These are phyloP conservation scores for Mastomys coucha DNA, from an alignment of 2,113 vertebrate species.

Conservation along the genomic window DNA sequence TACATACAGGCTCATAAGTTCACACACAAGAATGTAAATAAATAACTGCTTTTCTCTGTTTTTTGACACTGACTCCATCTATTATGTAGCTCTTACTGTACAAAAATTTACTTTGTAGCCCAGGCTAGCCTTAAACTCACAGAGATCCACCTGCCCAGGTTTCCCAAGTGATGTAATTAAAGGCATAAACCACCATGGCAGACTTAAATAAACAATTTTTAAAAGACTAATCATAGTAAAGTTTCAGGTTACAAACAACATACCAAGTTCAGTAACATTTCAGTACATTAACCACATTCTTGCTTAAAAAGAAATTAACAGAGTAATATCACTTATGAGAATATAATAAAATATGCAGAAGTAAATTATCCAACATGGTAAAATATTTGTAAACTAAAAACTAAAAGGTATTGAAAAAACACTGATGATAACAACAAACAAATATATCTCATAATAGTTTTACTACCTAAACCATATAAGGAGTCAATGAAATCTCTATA, in stretches of 20 bases:
- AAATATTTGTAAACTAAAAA: not conserved
- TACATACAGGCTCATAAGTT: not conserved
- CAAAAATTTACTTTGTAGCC: not conserved
- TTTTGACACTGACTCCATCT: not conserved
- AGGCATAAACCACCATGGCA: not conserved
- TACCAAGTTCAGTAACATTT: not conserved
- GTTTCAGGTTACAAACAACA: not conserved
- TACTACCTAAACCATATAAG: not conserved
- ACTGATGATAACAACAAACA: not conserved
- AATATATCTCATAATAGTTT: not conserved
- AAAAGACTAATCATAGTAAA: not conserved
- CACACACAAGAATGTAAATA: not conserved
- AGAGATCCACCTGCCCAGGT: not conserved
- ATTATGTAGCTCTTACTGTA: not conserved
- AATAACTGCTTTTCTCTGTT: not conserved
- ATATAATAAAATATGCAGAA: not conserved
- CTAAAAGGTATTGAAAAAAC: not conserved
- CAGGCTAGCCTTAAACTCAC: not conserved
- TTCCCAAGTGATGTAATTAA: not conserved
- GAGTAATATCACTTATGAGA: not conserved
- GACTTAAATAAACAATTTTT: not conserved
- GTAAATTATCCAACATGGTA: not conserved
- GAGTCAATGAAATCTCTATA: not conserved
- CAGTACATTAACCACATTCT: not conserved
- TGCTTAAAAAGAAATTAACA: not conserved